phyloP scores from a whole-genome alignment of 2,797 vertebrate species.

The Anolis apletophallus region DNA sequence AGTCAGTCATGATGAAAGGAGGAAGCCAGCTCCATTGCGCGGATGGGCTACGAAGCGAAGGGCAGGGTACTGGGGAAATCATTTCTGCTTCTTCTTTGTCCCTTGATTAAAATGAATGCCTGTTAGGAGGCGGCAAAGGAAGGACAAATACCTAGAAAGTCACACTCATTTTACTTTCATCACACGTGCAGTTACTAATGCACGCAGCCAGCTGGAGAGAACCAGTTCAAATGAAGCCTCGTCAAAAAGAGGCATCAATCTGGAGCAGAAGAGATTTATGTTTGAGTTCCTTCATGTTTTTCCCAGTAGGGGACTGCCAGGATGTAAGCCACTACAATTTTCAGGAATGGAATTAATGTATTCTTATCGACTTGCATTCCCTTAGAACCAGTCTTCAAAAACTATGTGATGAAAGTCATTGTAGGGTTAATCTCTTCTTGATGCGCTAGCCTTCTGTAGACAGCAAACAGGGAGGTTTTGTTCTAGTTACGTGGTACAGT shows the following conservation, averaged over 20 bases:
- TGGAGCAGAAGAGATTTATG: not conserved
- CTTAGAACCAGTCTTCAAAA: not conserved
- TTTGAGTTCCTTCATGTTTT: not conserved
- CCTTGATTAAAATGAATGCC: conserved; percentile 47
- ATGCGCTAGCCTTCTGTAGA: not conserved
- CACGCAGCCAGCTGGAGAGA: conserved; percentile 21
- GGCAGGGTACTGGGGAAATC: conserved; percentile 10
- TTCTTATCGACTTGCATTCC: not conserved
- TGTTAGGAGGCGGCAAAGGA: conserved; percentile 32
- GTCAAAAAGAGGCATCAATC: not conserved
- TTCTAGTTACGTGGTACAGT: no score
- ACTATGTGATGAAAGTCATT: not conserved
- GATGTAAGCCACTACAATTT: not conserved
- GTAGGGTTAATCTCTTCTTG: not conserved
- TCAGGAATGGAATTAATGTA: not conserved
- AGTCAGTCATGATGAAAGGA: conserved; percentile 42
- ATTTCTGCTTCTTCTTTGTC: conserved; percentile 26
- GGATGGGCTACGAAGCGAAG: conserved; percentile 37
- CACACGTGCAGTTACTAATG: conserved; percentile 15
- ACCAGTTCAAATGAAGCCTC: not conserved
- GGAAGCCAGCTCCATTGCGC: not conserved
- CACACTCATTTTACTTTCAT: conserved; percentile 19
- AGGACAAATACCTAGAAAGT: conserved; percentile 36
- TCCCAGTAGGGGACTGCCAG: not conserved
- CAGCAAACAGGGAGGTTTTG: not conserved